These are phyloP conservation scores for Aplysia californica DNA, from an alignment of 1,140 invertebrate genomes.

Conservation along the genomic window DNA sequence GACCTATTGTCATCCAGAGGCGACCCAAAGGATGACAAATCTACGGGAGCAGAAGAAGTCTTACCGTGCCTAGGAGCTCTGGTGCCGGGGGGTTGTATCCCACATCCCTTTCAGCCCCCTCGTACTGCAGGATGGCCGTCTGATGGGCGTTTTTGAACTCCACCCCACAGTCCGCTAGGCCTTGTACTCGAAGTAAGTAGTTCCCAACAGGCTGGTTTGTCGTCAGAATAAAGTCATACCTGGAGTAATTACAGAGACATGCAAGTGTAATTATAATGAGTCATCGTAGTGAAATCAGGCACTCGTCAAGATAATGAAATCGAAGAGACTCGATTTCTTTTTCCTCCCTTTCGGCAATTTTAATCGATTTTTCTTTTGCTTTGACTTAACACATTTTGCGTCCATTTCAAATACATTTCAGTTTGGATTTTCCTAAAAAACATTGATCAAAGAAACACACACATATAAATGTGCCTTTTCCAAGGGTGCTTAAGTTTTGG, in stretches of 20 bases:
- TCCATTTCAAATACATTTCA: not conserved
- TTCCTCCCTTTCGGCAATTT: not conserved
- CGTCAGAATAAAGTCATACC: conserved; percentile 86
- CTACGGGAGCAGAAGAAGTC: too few relatives aligned
- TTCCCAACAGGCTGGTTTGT: conserved; percentile 77
- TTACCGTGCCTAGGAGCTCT: not conserved
- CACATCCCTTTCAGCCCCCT: conserved; percentile 9
- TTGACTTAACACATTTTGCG: not conserved
- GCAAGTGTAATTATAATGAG: too few relatives aligned
- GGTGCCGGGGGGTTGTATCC: not conserved
- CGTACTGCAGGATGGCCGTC: conserved; percentile 72
- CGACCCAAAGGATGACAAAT: too few relatives aligned
- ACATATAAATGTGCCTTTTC: too few relatives aligned
- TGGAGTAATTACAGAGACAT: not conserved
- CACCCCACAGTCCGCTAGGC: conserved; percentile 83
- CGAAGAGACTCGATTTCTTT: not conserved
- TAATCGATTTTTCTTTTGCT: not conserved
- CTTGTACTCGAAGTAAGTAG: conserved; percentile 86
- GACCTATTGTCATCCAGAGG: too few relatives aligned
- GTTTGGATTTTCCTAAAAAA: not conserved
- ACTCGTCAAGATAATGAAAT: too few relatives aligned
- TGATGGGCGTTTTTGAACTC: conserved; percentile 82
- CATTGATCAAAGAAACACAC: not conserved
- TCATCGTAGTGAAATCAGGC: not conserved
- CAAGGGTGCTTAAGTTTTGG: too few relatives aligned